Base-by-base conservation (phyloP, 1,140 invertebrate species). In the Drosophila kepulauana region DNA sequence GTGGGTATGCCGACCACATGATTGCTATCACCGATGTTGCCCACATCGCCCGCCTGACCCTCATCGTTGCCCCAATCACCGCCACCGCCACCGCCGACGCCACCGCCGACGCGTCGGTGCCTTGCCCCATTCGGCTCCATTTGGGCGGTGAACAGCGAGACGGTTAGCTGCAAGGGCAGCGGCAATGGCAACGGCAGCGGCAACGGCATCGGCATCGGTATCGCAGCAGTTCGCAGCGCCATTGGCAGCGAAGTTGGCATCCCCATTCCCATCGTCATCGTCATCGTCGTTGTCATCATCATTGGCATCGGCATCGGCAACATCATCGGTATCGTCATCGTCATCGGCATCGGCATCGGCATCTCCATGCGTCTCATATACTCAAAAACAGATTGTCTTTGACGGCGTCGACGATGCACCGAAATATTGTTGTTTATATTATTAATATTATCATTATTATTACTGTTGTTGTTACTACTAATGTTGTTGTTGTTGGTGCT, bases 1-100 rank as follows among this genome's bases (percentile, higher is more conserved):
- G 46, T 41, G n/a, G 43, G 75, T 54, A 35, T 33, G 65, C 69
- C 75, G 46, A 75, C 30, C 56, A 76, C 59, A 48, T 76, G 48
- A 45, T 62, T 59, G 6, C 45, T 64, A 5, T 73, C 69, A 0
- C 59, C 64, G 28, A 68, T 64, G 7, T 51, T 59, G 11, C n/a
- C 52, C 8, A 61, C 46, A 59, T 67, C 73, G 2, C 61, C 76
- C 5, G 61, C 56, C 49, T 71, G 30, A 0, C 35, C 38, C 38
- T 66, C 49, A 3, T 49, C 16, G n/a, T 8, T n/a, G 10, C 13
- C 62, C 25, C n/a, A 48, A 20, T 13, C 52, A 13, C 11, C 51
- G 35, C 33, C 33, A 7, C 30, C 30, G 30, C 30, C 5, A 3
- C 3, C 30, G 4, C 30, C 30, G 1, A 3, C 30, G 33, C 33